These are phyloP conservation scores for Nomada flava DNA, from an alignment of 2,888 invertebrate genomes.

Conservation along the genomic window DNA sequence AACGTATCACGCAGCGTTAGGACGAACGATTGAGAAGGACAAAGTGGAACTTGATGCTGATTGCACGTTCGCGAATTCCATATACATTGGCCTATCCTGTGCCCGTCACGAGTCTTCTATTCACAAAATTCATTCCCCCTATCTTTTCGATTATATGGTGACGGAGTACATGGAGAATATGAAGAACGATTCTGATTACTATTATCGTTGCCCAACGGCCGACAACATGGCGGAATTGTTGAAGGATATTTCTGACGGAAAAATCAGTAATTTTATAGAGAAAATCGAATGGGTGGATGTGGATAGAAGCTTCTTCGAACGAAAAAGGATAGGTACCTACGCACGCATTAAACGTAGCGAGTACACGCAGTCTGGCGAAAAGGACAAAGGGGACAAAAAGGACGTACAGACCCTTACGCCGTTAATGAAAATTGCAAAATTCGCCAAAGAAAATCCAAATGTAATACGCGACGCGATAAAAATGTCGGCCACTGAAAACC, in stretches of 20 bases:
- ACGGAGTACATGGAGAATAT: conserved; percentile 35
- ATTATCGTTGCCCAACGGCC: conserved; percentile 18
- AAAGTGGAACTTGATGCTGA: conserved; percentile 11
- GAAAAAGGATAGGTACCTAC: rapidly evolving
- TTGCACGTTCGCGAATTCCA: background rate
- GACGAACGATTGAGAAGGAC: conserved; percentile 2
- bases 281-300: background rate
- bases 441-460: conserved; percentile 13
- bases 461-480: background rate
- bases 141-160: conserved; percentile 11
- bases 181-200: background rate
- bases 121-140: conserved; percentile 19
- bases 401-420: background rate
- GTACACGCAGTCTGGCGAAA: background rate
- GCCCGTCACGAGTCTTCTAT: background rate
- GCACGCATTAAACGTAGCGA: conserved; percentile 18
- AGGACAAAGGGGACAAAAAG: background rate
- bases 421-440: conserved; percentile 27
- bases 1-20: conserved; percentile 32
- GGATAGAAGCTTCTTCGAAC: background rate
- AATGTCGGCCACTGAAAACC: background rate
- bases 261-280: background rate
- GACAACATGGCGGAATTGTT: rapidly evolving
- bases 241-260: background rate
- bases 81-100: conserved; percentile 32